Evolutionary conservation across 1,140 invertebrate species (phyloP), one percentile per base, ranked within the genome.

Genomic region (Oedothorax gibbosus): DNA sequence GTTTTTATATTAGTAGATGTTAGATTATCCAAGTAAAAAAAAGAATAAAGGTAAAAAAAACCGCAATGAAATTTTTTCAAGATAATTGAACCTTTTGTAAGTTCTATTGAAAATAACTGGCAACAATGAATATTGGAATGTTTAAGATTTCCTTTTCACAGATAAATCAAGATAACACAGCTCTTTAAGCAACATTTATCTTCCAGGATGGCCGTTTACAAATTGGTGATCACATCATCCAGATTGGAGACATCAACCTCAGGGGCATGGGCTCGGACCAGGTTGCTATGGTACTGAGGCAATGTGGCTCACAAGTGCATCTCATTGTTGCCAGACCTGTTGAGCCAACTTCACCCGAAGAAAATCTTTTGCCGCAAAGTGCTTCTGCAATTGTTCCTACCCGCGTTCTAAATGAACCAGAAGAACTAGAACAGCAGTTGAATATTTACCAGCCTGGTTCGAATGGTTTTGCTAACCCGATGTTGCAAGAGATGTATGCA

Each of bases 251-350:
- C 87, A 95, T 98, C 65, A 97, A 96, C 90, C 92, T 98, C 75
- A 93, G 96, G 68, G 96, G 97, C 7, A 96, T 98, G 92, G 95
- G 94, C 62, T 96, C 95, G 20, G 97, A 98, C 88, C 97, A 97
- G 89, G 97, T 99, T 84, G 97, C 97, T 54, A 93, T 95, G 73
- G 96, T 99, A 80, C 92, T 99, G 86, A 92, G 97, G 56, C 96
- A 97, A 91, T 93, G 95, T 86, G 96, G 96, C 54, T 92, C 93
- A 86, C 93, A 95, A 88, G 96, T 98, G 73, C 93, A 96, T 85
- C 92, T 99, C 87, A 93, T 98, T 66, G 97, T 99, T 49, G 97
- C 96, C 12, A 92, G 97, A 84, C 94, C 95, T 14, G 92, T 95
- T n/a, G 95, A 96, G 89, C 95, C 12, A 92, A 93, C 51, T 93